A percentile compares a stretch with the other conserved stretches of the same genome.
These are phyloP conservation scores for Chrysochloris asiatica DNA, from an alignment of 2,113 vertebrate species.

Conservation along the genomic window DNA sequence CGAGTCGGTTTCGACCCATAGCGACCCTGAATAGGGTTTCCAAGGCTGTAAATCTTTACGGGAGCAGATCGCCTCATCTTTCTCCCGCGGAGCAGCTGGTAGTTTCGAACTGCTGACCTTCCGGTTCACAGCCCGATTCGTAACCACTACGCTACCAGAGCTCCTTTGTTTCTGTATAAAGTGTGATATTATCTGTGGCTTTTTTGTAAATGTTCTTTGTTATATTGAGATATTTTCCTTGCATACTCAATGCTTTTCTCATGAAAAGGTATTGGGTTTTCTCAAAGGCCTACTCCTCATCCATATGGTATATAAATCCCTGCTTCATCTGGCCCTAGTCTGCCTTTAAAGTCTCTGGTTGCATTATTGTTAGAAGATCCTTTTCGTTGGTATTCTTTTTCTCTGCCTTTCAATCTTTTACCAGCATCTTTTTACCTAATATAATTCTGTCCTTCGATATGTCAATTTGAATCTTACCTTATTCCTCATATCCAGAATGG, in stretches of 20 bases:
- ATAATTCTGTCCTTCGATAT: background rate
- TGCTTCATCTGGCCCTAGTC: background rate
- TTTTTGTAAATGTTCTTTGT: background rate
- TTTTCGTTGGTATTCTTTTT: background rate
- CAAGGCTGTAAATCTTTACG: no score
- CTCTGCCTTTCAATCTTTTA: background rate
- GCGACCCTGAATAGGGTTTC: no score
- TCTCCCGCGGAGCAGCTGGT: no score
- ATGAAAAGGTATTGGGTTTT: background rate
- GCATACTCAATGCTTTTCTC: background rate
- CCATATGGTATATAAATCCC: background rate
- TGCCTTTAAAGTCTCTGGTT: background rate
- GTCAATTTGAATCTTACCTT: background rate
- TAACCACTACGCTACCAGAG: no score
- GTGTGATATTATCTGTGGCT: background rate
- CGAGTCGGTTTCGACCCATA: no score
- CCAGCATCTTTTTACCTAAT: background rate
- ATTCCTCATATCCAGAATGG: background rate
- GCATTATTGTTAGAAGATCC: background rate
- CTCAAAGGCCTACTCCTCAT: background rate
- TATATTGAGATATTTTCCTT: background rate
- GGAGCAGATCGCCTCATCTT: no score
- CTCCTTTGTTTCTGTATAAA: background rate
- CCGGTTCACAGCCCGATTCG: no score
- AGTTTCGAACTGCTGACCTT: no score